A percentile compares a stretch with the other conserved stretches of the same genome.
Evolutionary conservation across 2,113 vertebrate species (phyloP).

Genomic region (Tetraodon nigroviridis): DNA sequence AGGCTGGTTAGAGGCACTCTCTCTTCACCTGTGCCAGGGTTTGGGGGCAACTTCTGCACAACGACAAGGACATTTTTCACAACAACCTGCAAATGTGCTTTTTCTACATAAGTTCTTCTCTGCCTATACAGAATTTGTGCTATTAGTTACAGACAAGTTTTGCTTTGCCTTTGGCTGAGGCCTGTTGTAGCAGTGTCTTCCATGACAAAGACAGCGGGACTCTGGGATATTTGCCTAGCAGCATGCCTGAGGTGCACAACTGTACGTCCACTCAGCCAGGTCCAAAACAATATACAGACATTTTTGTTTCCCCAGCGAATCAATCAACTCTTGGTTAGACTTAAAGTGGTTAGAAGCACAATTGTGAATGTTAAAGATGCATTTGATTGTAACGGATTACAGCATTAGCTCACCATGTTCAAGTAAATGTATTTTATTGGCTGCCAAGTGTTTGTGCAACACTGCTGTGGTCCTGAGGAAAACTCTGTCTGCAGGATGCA

Average conservation of each 20-base stretch:
- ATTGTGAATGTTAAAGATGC: not conserved
- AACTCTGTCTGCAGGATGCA: constrained; percentile 34
- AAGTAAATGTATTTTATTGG: not conserved
- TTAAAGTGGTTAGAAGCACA: too few relatives aligned
- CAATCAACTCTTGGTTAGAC: not conserved
- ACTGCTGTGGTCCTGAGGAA: constrained; percentile 25
- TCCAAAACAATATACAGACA: constrained; percentile 45
- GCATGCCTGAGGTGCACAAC: constrained; percentile 52
- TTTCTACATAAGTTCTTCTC: constrained; percentile 12
- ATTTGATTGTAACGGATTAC: not conserved
- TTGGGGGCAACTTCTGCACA: too few relatives aligned
- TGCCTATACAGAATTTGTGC: constrained; percentile 62
- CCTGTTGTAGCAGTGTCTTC: constrained; percentile 45
- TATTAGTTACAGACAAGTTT: constrained; percentile 61
- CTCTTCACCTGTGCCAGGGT: too few relatives aligned
- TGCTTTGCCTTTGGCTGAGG: constrained; percentile 66
- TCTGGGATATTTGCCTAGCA: constrained; percentile 56
- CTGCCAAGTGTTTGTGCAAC: not conserved
- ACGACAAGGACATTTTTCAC: too few relatives aligned
- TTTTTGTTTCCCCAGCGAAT: not conserved
- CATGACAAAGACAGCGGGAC: constrained; percentile 48
- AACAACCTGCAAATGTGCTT: too few relatives aligned
- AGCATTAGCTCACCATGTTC: not conserved
- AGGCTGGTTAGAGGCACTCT: too few relatives aligned
- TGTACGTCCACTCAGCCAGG: constrained; percentile 11